Base-by-base conservation (phyloP, 2,888 invertebrate species). In the Drosophila nigricruria region DNA sequence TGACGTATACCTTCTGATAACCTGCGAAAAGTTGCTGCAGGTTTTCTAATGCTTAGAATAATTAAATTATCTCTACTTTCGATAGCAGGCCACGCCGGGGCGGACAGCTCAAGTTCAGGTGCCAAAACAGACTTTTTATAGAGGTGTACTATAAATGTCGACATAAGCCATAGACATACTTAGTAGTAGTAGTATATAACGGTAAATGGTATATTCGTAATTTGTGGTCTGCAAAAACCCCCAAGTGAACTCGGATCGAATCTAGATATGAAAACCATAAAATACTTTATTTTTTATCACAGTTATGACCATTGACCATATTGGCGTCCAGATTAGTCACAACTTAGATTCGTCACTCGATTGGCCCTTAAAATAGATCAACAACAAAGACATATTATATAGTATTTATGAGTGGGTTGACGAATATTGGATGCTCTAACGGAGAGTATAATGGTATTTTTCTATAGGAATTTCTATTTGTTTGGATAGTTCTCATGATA, bases 1-100 rank as follows among this genome's bases (percentile, higher is more conserved):
- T 75, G 88, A 88, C 88, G 70, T 85, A 73, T 73, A 79, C 58
- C 73, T 73, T 70, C 85, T 88, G 82, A 82, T 82, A 77, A 77
- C 77, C 70, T 64, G 60, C 52, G 16, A 47, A 40, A 40, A 50
- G 40, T 64, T 65, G 59, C 58, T 54, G 70, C 60, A 53, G 43
- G 38, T 64, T 56, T 47, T 36, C 57, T 63, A 74, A 74, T 74
- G 75, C 80, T 76, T 72, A 68, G 79, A 75, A 77, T 77, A 82
- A 79, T 79, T 79, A 70, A 79, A 81, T 79, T 79, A 79, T 79
- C 79, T 79, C 70, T 75, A 25, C 62, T 50, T 79, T 57, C 74
- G 78, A 78, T 73, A 78, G 74, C 70, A 60, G 10, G 56, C 36
- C 50, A 27, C 38, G 27, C 3, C 32, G 25, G 43, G 14, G 25